Percentiles rank a stretch among this genome's conserved stretches.
Evolutionary conservation across 2,797 vertebrate species (phyloP).

Genomic region (Notolepis coatsorum): DNA sequence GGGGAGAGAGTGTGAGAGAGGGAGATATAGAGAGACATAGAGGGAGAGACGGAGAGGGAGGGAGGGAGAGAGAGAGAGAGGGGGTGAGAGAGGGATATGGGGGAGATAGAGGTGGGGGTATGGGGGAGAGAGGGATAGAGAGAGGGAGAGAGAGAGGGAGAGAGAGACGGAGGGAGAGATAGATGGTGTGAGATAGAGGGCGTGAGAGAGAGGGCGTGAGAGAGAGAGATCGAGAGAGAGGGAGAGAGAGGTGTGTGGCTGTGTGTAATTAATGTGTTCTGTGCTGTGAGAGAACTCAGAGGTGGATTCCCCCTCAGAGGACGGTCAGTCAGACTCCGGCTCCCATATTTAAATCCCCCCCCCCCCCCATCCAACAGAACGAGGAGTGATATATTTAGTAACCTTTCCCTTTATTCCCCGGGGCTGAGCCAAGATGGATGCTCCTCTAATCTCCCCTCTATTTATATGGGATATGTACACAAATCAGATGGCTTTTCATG

Average conservation of each 20-base stretch:
- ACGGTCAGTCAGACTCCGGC: slow-evolving; percentile 67
- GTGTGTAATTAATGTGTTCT: slow-evolving; percentile 66
- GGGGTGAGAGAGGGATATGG: too few relatives aligned
- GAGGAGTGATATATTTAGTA: slow-evolving; percentile 82
- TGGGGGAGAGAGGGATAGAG: not conserved
- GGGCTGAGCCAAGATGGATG: slow-evolving; percentile 42
- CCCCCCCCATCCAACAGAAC: slow-evolving; percentile 66
- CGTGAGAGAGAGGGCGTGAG: too few relatives aligned
- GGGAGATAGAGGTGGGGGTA: too few relatives aligned
- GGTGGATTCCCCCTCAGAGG: slow-evolving; percentile 67
- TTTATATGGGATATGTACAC: slow-evolving; percentile 79
- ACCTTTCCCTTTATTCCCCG: slow-evolving; percentile 73
- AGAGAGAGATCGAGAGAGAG: not conserved
- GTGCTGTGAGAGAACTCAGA: slow-evolving; percentile 59
- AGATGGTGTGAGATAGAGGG: not conserved
- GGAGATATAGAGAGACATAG: too few relatives aligned
- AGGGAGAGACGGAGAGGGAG: too few relatives aligned
- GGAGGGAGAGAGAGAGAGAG: not conserved
- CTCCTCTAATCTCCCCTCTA: slow-evolving; percentile 76
- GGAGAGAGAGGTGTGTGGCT: not conserved
- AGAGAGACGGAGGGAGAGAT: too few relatives aligned
- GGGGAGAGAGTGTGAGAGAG: too few relatives aligned
- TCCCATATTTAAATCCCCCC: slow-evolving; percentile 76
- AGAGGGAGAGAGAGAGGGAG: not conserved
- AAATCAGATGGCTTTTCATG: slow-evolving; percentile 76